Percentiles rank a stretch among this genome's conserved stretches.
These are phyloP conservation scores for Yponomeuta malinellus DNA, from an alignment of 2,888 invertebrate genomes.

Conservation along the genomic window DNA sequence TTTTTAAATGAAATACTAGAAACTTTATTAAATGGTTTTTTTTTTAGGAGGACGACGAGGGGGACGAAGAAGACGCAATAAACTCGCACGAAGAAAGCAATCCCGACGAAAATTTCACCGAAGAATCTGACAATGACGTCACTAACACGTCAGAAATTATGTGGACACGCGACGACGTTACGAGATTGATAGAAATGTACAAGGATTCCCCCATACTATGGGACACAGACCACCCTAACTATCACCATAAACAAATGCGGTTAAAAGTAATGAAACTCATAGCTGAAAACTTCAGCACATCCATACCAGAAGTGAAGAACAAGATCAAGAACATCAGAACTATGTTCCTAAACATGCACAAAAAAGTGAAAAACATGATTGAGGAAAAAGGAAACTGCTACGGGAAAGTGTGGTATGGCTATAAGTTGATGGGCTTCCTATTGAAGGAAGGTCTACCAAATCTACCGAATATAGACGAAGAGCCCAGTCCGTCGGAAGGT, in stretches of 20 bases:
- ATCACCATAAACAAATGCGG: not conserved
- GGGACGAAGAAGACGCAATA: not conserved
- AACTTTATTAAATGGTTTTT: too few relatives aligned
- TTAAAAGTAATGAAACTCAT: not conserved
- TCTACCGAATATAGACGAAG: not conserved
- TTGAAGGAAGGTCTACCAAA: not conserved
- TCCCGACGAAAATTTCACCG: not conserved
- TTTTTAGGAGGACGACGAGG: too few relatives aligned
- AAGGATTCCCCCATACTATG: conserved; percentile 6
- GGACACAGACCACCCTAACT: conserved; percentile 3
- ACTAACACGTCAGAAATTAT: not conserved
- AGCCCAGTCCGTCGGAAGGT: not conserved
- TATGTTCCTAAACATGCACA: not conserved
- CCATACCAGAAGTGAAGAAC: conserved; percentile 1
- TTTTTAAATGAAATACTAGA: too few relatives aligned
- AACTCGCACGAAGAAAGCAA: not conserved
- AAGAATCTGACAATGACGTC: conserved; percentile 7
- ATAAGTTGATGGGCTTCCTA: conserved; percentile 8
- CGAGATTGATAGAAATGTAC: conserved; percentile 6
- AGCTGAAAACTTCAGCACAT: conserved; percentile 1
- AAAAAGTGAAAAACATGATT: conserved; percentile 3
- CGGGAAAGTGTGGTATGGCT: conserved; percentile 12
- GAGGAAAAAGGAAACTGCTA: conserved; percentile 4
- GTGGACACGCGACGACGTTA: conserved; percentile 1
- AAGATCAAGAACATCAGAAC: conserved; percentile 10